Evolutionary conservation across 2,888 invertebrate genomes (phyloP), one percentile per base, ranked within the genome.

Genomic region (Mesochorus sp.): DNA sequence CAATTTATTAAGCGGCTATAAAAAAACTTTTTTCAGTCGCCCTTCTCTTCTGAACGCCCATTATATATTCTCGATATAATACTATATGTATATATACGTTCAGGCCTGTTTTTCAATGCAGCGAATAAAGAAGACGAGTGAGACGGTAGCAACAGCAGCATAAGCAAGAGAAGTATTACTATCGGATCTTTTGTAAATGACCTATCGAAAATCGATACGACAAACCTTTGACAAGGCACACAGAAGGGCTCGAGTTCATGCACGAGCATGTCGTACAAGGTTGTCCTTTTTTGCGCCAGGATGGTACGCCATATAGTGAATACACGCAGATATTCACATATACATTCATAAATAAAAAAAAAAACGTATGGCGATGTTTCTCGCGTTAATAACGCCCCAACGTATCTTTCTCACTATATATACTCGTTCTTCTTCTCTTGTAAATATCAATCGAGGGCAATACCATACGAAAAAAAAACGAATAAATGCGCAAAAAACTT

Each of bases 201-300:
- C 76, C 76, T 71, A 76, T 76, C 71, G 76, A 71, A 66, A 76
- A 76, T 76, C 76, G 71, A 76, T 76, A 64, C 49, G 64, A 21
- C 19, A 55, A 64, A 76, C 64, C 76, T 68, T 66, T 71, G 21
- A 51, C 49, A 28, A 14, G 37, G 26, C 8, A 39, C 8, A 26
- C 19, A 28, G 51, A 61, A 71, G 71, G 71, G 71, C 71, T 71
- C 49, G 39, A 26, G 6, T n/a, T n/a, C 39, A 55, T 68, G 14
- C 61, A 28, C 51, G 14, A 42, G 26, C 10, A n/a, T n/a, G 47
- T 44, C 47, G 47, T 17, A 14, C 37, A 37, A 34, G 51, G n/a
- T 42, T 66, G 64, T 24, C n/a, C 28, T 66, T 53, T 53, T 66
- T 39, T 51, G 66, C 31, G 14, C 8, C n/a, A 10, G 47, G 49